Percentiles rank a stretch among this genome's conserved stretches.
phyloP scores from a whole-genome alignment of 1,140 invertebrate species.

The Ptiloglossa arizonensis region DNA sequence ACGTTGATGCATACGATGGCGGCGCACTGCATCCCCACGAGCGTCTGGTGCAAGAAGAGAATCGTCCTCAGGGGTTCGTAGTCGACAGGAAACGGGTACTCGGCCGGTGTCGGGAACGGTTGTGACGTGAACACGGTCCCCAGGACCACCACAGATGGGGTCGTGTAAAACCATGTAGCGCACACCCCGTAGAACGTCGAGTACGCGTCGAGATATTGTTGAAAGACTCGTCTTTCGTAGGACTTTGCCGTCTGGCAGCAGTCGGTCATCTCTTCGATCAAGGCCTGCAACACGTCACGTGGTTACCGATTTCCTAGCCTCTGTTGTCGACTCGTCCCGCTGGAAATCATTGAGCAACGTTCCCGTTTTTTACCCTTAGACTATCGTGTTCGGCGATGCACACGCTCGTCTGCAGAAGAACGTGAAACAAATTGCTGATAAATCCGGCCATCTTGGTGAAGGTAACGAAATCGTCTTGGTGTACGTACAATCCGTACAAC shows the following conservation, averaged over 20 bases:
- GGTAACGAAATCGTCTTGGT: too few species aligned
- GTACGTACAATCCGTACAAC: too few species aligned
- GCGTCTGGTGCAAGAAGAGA: constrained; percentile 56
- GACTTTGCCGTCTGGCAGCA: constrained; percentile 39
- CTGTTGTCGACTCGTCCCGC: too few species aligned
- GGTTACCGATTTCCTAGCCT: too few species aligned
- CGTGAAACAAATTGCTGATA: too few species aligned
- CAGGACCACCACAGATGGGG: constrained; percentile 19
- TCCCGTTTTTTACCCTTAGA: too few species aligned
- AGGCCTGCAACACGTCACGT: background rate
- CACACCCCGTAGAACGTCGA: constrained; percentile 40
- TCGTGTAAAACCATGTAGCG: constrained; percentile 45
- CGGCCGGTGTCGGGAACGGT: constrained; percentile 55
- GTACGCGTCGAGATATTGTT: constrained; percentile 54
- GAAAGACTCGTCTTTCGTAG: constrained; percentile 48
- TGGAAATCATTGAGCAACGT: too few species aligned
- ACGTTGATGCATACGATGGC: constrained; percentile 53
- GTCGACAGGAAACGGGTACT: constrained; percentile 64
- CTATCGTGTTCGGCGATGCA: too few species aligned
- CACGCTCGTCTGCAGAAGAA: too few species aligned
- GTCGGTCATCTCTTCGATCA: constrained; percentile 53
- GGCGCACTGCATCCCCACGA: constrained; percentile 47
- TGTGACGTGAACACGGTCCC: constrained; percentile 36
- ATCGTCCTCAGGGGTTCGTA: constrained; percentile 36
- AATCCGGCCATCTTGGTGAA: too few species aligned